A percentile compares a stretch with the other conserved stretches of the same genome.
Evolutionary conservation across 2,888 invertebrate species (phyloP).

Genomic region (Andrena camellia): DNA sequence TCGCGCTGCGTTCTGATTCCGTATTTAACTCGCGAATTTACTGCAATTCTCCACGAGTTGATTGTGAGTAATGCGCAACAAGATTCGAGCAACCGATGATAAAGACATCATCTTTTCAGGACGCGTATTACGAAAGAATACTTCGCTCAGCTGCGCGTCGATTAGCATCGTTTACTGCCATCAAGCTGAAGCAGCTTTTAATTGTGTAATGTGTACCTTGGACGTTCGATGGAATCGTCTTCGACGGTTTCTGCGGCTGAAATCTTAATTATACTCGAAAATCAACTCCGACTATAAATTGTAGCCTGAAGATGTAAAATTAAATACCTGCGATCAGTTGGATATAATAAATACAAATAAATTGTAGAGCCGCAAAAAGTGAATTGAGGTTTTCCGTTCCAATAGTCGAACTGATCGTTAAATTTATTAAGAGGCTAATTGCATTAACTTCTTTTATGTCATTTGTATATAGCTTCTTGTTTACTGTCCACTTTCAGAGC

Average conservation of each 20-base stretch:
- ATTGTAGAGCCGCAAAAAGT: not conserved
- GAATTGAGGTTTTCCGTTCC: conserved; percentile 1
- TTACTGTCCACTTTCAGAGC: too few relatives aligned
- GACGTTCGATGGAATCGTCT: not conserved
- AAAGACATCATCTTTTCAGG: conserved; percentile 10
- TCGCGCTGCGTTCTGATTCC: not conserved
- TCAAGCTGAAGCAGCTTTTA: conserved; percentile 13
- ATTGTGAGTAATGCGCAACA: conserved; percentile 10
- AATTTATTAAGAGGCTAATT: not conserved
- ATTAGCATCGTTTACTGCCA: conserved; percentile 27
- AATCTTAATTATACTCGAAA: conserved; percentile 15
- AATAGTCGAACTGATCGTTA: not conserved
- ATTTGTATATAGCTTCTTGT: too few relatives aligned
- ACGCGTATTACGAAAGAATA: conserved; percentile 8
- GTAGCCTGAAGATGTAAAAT: not conserved
- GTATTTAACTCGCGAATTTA: not conserved
- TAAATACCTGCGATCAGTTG: not conserved
- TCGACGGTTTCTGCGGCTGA: not conserved
- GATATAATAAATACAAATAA: not conserved
- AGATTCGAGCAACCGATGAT: conserved; percentile 3
- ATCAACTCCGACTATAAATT: not conserved
- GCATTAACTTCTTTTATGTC: too few relatives aligned
- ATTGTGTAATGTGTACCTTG: conserved; percentile 24
- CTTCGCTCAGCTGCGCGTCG: conserved; percentile 3
- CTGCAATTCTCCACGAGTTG: not conserved